Conservation (phyloP, 2,888 invertebrate genomes). For the Drosophila flavopinicola region DNA sequence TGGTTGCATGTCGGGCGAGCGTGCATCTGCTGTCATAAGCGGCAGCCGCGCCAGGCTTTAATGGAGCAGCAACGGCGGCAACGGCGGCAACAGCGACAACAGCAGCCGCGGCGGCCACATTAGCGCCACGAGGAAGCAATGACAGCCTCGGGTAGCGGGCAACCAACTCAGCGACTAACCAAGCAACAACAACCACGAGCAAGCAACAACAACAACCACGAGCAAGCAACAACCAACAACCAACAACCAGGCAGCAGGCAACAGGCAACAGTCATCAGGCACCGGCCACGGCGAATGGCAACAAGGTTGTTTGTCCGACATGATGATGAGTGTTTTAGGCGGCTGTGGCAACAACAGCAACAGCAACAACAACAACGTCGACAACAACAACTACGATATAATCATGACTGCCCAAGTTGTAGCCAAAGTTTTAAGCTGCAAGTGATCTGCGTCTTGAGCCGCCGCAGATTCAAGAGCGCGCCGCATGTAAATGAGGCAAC, state of each 20-base stretch:
- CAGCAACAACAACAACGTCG: conserved; percentile 33
- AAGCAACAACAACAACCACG: conserved; percentile 19
- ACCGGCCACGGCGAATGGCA: conserved; percentile 62
- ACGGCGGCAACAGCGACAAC: conserved; percentile 25
- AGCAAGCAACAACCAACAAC: conserved; percentile 20
- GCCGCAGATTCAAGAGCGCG: conserved; percentile 64
- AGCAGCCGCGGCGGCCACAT: conserved; percentile 63
- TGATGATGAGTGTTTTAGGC: conserved; percentile 79
- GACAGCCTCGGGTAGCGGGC: conserved; percentile 55
- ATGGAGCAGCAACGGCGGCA: conserved; percentile 58
- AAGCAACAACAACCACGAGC: conserved; percentile 22
- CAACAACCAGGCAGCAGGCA: conserved; percentile 31
- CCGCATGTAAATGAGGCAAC: conserved; percentile 70
- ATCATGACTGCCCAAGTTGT: conserved; percentile 76
- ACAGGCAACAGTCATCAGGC: conserved; percentile 32
- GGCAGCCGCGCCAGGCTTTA: conserved; percentile 70
- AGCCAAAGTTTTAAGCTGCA: conserved; percentile 61
- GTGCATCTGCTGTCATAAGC: conserved; percentile 74
- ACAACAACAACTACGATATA: conserved; percentile 46
- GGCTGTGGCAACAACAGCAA: conserved; percentile 54
- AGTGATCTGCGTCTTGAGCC: conserved; percentile 60
- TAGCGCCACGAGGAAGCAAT: conserved; percentile 73
- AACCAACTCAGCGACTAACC: conserved; percentile 8
- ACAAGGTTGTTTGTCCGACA: conserved; percentile 80
- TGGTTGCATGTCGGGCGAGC: conserved; percentile 71